Conservation (phyloP, 1,140 invertebrate genomes). For the Mercenaria mercenaria region DNA sequence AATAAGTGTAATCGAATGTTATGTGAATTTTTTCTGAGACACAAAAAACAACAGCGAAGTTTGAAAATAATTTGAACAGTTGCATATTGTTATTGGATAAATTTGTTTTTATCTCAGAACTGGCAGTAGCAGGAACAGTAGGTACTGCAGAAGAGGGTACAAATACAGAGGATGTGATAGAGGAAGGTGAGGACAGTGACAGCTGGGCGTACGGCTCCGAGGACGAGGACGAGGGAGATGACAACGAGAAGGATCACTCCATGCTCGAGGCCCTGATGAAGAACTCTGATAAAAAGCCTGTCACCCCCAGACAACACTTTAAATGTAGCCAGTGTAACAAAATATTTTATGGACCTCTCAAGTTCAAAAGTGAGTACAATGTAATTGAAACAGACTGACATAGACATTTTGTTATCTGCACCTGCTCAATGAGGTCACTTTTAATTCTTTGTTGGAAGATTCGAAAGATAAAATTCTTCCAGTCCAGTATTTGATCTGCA, state of each 20-base stretch:
- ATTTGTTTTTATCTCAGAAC: no score
- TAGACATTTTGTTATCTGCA: no score
- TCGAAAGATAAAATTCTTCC: no score
- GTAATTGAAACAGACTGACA: neutral
- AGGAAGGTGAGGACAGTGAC: conserved; percentile 44
- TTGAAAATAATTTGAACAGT: no score
- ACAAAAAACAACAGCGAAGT: no score
- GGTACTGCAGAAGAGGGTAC: conserved; percentile 25
- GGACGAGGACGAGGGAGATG: neutral
- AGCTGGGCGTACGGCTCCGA: conserved; percentile 33
- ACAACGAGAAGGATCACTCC: neutral
- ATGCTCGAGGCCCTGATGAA: conserved; percentile 3
- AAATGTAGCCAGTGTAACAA: conserved; percentile 63
- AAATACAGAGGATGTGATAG: conserved; percentile 5
- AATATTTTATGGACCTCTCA: conserved; percentile 61
- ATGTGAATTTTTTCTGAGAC: no score
- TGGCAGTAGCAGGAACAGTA: no score
- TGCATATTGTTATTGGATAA: no score
- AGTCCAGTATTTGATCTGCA: no score
- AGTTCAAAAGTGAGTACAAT: conserved; percentile 64
- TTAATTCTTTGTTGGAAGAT: no score
- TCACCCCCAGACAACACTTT: conserved; percentile 47
- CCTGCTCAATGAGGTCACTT: no score
- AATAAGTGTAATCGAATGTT: no score
- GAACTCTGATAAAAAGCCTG: conserved; percentile 19